Evolutionary conservation across 2,797 vertebrate species (phyloP).

Genomic region (Trachurus trachurus): DNA sequence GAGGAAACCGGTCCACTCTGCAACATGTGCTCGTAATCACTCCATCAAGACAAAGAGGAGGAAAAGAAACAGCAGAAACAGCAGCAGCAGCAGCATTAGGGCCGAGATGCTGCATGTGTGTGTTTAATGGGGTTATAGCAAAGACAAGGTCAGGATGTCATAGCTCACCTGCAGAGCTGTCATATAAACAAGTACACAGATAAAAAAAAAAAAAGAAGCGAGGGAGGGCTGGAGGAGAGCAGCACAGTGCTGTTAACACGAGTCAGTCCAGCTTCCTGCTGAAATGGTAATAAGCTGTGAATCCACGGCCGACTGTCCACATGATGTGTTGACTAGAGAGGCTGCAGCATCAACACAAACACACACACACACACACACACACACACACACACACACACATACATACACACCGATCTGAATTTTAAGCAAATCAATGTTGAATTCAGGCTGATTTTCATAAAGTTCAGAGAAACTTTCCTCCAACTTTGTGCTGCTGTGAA

Average conservation of each 20-base stretch:
- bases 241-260: slow-evolving; percentile 1
- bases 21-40: neutral
- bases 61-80: too few relatives aligned
- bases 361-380: neutral
- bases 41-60: neutral
- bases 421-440: slow-evolving; percentile 1
- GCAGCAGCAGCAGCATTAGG: neutral
- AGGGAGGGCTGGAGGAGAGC: slow-evolving; percentile 12
- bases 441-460: neutral
- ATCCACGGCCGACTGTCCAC: slow-evolving; percentile 50
- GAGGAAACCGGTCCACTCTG: slow-evolving; percentile 14
- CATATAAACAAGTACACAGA: slow-evolving; percentile 36
- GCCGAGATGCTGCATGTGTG: neutral
- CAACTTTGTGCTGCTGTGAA: neutral
- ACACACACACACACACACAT: neutral
- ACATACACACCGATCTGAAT: slow-evolving; percentile 11
- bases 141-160: slow-evolving; percentile 26
- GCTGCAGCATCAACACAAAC: neutral
- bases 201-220: slow-evolving; percentile 1
- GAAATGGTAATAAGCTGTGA: slow-evolving; percentile 44
- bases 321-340: slow-evolving; percentile 34
- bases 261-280: slow-evolving; percentile 18
- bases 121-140: slow-evolving; percentile 43
- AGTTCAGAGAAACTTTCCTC: neutral
- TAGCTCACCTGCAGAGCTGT: slow-evolving; percentile 52